Percentiles rank a stretch among this genome's conserved stretches.
These are phyloP conservation scores for Acleris literana DNA, from an alignment of 2,888 invertebrate species.

Conservation along the genomic window DNA sequence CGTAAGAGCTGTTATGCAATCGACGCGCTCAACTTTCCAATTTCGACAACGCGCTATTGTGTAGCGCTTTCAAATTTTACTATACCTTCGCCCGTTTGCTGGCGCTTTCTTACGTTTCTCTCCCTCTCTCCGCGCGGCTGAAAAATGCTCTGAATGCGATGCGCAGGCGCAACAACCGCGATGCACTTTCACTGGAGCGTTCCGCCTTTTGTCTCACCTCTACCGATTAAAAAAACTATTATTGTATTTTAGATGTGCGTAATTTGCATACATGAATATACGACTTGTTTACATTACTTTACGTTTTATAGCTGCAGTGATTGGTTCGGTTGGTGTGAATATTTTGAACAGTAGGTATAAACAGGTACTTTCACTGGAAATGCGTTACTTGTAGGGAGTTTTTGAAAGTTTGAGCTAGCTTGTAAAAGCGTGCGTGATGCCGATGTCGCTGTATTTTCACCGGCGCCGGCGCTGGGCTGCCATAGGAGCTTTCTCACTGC, in stretches of 20 bases:
- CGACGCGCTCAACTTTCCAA: conserved; percentile 82
- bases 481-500: conserved; percentile 71
- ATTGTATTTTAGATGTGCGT: conserved; percentile 19
- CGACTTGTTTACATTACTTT: conserved; percentile 9
- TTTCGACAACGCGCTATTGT: conserved; percentile 83
- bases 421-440: conserved; percentile 60
- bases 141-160: conserved; percentile 77
- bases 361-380: conserved; percentile 44
- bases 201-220: conserved; percentile 45
- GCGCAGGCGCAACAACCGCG: conserved; percentile 63
- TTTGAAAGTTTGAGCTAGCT: conserved; percentile 49
- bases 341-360: conserved; percentile 26
- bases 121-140: conserved; percentile 70
- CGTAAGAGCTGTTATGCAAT: conserved; percentile 81
- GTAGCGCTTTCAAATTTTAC: conserved; percentile 83
- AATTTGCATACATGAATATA: conserved; percentile 23
- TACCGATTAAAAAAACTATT: conserved; percentile 24
- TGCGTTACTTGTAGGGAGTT: conserved; percentile 44
- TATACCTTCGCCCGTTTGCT: conserved; percentile 71
- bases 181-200: conserved; percentile 78
- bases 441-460: conserved; percentile 67
- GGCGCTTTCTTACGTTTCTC: conserved; percentile 80
- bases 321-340: conserved; percentile 26
- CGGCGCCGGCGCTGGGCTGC: conserved; percentile 44
- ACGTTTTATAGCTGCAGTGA: conserved; percentile 28